phyloP scores from a whole-genome alignment of 2,113 vertebrate species.

The Thymallus thymallus region DNA sequence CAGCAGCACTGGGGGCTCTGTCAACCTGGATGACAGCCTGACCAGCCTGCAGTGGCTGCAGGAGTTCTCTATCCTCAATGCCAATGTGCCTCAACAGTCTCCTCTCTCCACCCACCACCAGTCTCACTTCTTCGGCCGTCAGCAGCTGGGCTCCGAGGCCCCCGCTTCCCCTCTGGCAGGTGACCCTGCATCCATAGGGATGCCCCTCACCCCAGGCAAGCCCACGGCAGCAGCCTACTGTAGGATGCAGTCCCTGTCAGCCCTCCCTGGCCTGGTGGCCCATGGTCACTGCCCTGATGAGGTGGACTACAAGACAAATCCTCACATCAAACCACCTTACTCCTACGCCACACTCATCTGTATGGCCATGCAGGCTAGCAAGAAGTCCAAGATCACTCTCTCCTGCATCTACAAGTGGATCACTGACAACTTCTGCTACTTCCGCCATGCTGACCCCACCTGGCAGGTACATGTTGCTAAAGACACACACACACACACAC shows the following conservation, averaged over 20 bases:
- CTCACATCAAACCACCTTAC: constrained; percentile 86
- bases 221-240: constrained; percentile 83
- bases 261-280: constrained; percentile 60
- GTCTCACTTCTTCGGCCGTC: constrained; percentile 71
- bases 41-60: constrained; percentile 95
- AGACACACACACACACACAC: neutral
- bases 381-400: constrained; percentile 89
- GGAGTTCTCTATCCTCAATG: constrained; percentile 86
- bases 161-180: constrained; percentile 86
- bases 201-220: constrained; percentile 86
- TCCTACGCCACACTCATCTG: constrained; percentile 94
- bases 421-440: constrained; percentile 97
- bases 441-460: constrained; percentile 89
- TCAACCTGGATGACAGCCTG: constrained; percentile 87
- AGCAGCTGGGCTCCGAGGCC: constrained; percentile 70
- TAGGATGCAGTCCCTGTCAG: constrained; percentile 51
- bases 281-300: constrained; percentile 82
- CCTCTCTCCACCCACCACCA: constrained; percentile 60
- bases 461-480: constrained; percentile 83
- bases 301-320: constrained; percentile 88
- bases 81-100: constrained; percentile 67
- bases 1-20: constrained; percentile 41
- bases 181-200: constrained; percentile 84
- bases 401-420: constrained; percentile 97
- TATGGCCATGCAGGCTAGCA: constrained; percentile 95